A percentile compares a stretch with the other conserved stretches of the same genome.
phyloP scores from a whole-genome alignment of 1,140 invertebrate genomes.

The Pachypsylla venusta region DNA sequence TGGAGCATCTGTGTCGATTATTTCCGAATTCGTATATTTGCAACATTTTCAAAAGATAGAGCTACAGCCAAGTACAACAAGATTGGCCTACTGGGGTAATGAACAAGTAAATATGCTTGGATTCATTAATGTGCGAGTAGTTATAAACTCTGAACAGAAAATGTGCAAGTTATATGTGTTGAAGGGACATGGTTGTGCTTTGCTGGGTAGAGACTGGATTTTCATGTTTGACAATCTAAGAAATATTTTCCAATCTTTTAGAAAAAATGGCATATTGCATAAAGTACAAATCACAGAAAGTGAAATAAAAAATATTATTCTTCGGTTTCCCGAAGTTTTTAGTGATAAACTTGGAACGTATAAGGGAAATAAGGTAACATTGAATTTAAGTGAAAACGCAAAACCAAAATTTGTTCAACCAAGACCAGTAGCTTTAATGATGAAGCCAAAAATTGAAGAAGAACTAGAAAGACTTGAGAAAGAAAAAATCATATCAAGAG shows the following conservation, averaged over 20 bases:
- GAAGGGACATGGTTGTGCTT: conserved; percentile 10
- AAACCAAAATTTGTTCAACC: neutral
- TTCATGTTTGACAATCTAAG: neutral
- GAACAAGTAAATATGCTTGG: neutral
- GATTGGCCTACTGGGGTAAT: neutral
- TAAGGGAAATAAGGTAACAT: neutral
- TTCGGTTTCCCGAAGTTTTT: neutral
- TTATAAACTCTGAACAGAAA: neutral
- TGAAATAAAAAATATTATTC: neutral
- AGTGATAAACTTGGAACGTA: neutral
- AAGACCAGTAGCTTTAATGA: neutral
- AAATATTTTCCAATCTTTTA: neutral
- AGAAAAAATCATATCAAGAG: neutral
- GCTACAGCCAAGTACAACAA: neutral
- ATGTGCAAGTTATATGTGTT: neutral
- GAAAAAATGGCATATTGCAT: neutral
- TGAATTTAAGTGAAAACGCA: neutral
- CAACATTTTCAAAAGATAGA: neutral
- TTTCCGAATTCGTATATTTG: neutral
- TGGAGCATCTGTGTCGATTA: conserved; percentile 1
- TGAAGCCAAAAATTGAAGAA: neutral
- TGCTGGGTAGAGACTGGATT: conserved; percentile 13
- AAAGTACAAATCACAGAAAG: conserved; percentile 3
- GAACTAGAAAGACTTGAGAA: neutral
- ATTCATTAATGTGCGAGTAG: neutral